Evolutionary conservation across 2,113 vertebrate species (phyloP).

Genomic region (Rhynchomys soricoides): DNA sequence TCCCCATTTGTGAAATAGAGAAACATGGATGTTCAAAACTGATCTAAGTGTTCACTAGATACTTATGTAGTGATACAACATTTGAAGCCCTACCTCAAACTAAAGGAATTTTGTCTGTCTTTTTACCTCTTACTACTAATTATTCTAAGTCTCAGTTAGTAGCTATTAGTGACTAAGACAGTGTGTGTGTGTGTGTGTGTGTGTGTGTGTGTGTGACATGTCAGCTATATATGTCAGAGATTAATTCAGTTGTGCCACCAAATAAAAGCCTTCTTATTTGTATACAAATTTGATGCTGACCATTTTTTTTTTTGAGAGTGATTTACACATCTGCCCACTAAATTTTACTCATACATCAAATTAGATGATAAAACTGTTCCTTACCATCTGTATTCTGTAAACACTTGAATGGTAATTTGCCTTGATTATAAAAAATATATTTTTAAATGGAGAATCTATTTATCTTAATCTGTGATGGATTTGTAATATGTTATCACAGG

Average conservation of each 20-base stretch:
- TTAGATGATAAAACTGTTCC: slow-evolving; percentile 66
- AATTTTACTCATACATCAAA: slow-evolving; percentile 69
- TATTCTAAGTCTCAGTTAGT: slow-evolving; percentile 56
- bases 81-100: background rate
- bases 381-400: slow-evolving; percentile 73
- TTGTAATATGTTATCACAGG: slow-evolving; percentile 33
- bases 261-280: slow-evolving; percentile 72
- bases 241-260: slow-evolving; percentile 63
- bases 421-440: slow-evolving; percentile 65
- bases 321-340: slow-evolving; percentile 69
- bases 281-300: slow-evolving; percentile 70
- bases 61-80: slow-evolving; percentile 8
- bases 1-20: background rate
- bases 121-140: slow-evolving; percentile 68
- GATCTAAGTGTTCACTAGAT: background rate
- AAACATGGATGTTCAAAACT: slow-evolving; percentile 22
- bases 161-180: background rate
- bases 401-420: slow-evolving; percentile 62
- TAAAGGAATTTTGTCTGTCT: slow-evolving; percentile 60
- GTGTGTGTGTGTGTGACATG: background rate
- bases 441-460: slow-evolving; percentile 51
- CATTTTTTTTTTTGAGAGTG: slow-evolving; percentile 73
- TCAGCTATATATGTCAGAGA: slow-evolving; percentile 18
- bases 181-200: background rate
- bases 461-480: slow-evolving; percentile 49